Evolutionary conservation across 2,888 invertebrate species (phyloP).

Genomic region (Acrobasis suavella): DNA sequence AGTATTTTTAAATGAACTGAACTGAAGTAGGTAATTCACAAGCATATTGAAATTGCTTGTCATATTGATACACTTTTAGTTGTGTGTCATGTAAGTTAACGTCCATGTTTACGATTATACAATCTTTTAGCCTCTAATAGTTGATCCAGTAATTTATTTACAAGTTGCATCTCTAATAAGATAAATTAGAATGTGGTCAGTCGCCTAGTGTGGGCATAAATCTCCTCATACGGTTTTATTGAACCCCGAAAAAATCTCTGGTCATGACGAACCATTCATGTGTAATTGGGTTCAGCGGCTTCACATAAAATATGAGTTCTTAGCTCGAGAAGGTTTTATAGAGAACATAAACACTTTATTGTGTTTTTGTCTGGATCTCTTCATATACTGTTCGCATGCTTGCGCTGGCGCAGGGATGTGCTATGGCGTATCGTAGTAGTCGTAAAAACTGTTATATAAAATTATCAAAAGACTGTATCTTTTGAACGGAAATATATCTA

Average conservation of each 20-base stretch:
- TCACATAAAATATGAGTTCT: conserved; percentile 76
- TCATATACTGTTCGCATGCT: conserved; percentile 49
- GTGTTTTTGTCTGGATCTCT: conserved; percentile 62
- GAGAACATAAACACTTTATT: conserved; percentile 78
- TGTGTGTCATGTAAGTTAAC: too few species aligned
- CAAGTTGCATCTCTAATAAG: conserved; percentile 61
- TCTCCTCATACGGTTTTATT: conserved; percentile 70
- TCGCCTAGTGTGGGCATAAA: conserved; percentile 66
- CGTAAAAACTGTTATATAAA: not conserved
- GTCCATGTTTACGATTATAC: too few species aligned
- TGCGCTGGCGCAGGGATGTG: conserved; percentile 23
- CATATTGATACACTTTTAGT: too few species aligned
- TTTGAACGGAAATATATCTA: too few species aligned
- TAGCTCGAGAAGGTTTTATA: conserved; percentile 70
- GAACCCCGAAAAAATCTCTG: conserved; percentile 68
- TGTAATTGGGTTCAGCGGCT: conserved; percentile 78
- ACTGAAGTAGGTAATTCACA: too few species aligned
- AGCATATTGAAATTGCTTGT: too few species aligned
- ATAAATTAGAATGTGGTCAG: conserved; percentile 56
- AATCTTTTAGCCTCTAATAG: conserved; percentile 4
- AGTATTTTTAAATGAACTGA: too few species aligned
- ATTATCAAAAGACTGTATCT: not conserved
- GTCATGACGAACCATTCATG: conserved; percentile 77
- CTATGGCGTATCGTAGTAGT: not conserved
- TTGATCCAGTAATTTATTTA: conserved; percentile 57